Conservation (phyloP, 2,888 invertebrate species). For the Phorcus lineatus region DNA sequence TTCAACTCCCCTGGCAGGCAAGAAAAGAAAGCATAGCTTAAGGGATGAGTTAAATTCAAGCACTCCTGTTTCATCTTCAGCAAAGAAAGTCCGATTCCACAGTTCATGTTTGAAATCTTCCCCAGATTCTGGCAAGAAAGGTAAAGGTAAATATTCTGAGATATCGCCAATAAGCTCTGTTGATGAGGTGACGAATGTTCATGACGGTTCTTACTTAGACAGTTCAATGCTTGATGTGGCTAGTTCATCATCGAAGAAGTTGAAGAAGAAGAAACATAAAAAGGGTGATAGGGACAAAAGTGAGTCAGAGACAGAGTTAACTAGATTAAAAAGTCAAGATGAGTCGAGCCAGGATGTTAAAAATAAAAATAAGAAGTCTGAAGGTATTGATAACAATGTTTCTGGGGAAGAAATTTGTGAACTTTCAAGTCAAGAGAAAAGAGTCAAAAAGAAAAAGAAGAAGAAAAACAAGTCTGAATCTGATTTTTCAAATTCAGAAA, state of each 20-base stretch:
- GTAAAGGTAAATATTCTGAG: neutral
- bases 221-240: neutral
- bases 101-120: too few relatives aligned
- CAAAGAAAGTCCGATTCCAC: neutral
- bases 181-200: neutral
- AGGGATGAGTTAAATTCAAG: neutral
- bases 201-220: neutral
- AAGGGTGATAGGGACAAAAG: neutral
- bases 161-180: neutral
- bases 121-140: neutral
- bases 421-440: neutral
- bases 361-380: neutral
- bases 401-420: neutral
- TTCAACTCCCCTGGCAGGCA: neutral
- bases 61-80: neutral
- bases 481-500: too few relatives aligned
- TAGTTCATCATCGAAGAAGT: neutral
- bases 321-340: neutral
- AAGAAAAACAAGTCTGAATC: neutral
- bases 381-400: too few relatives aligned
- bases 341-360: neutral
- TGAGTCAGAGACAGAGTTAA: neutral
- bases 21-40: neutral
- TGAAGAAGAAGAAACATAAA: constrained; percentile 3
- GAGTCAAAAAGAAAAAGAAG: neutral